Percentiles rank a stretch among this genome's conserved stretches.
These are phyloP conservation scores for Poeciliopsis retropinna DNA, from an alignment of 2,113 vertebrate genomes.

Conservation along the genomic window DNA sequence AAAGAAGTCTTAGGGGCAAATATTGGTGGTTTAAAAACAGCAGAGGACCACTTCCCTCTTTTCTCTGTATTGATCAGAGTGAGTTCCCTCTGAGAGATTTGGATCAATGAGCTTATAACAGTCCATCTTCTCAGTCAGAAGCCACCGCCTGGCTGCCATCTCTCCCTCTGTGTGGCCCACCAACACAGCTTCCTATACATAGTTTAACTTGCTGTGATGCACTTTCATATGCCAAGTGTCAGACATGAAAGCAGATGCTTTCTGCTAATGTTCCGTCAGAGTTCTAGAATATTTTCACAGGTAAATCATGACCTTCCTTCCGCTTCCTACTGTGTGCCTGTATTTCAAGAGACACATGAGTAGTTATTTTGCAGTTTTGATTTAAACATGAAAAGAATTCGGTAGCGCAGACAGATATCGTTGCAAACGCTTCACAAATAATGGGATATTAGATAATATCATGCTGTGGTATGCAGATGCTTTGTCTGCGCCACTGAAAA, in stretches of 20 bases:
- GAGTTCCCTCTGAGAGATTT: conserved; percentile 53
- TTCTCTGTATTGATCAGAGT: conserved; percentile 48
- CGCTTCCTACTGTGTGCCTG: background rate
- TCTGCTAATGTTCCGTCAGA: background rate
- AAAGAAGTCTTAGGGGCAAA: conserved; percentile 17
- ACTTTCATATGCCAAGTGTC: conserved; percentile 13
- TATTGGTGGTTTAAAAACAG: conserved; percentile 42
- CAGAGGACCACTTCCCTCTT: conserved; percentile 35
- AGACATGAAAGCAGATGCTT: background rate
- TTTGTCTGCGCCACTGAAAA: no score
- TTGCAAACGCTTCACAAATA: no score
- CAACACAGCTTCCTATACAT: conserved; percentile 16
- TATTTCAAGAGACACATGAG: background rate
- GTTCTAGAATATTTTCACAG: background rate
- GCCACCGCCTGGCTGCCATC: conserved; percentile 51
- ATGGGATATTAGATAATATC: no score
- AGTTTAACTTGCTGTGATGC: conserved; percentile 21
- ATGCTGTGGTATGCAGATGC: no score
- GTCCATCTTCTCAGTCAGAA: conserved; percentile 68
- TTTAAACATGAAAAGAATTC: no score
- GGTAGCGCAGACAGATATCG: no score
- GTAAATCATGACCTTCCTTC: background rate
- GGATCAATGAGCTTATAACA: conserved; percentile 68
- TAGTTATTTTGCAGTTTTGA: no score
- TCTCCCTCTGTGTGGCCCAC: conserved; percentile 23